Percentiles rank a stretch among this genome's conserved stretches.
phyloP scores from a whole-genome alignment of 2,797 vertebrate species.

The Manis javanica region DNA sequence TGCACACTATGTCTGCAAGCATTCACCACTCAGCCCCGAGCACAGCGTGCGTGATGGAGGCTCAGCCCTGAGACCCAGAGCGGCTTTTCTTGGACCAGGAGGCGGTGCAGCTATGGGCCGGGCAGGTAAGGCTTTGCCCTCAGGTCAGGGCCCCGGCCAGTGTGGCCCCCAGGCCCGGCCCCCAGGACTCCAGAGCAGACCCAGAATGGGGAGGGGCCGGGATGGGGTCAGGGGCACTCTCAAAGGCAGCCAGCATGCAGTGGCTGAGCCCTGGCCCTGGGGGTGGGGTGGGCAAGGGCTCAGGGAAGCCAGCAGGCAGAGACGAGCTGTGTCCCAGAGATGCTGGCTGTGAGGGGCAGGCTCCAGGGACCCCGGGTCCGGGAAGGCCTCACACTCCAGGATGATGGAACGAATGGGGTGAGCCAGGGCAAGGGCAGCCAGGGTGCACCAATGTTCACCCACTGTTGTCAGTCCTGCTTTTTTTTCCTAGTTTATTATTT shows the following conservation, averaged over 20 bases:
- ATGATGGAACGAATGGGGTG: accelerated
- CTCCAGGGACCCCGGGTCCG: neutral
- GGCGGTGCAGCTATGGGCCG: accelerated
- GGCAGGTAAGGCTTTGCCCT: neutral
- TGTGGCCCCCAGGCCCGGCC: neutral
- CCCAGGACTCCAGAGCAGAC: neutral
- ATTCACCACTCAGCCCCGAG: accelerated
- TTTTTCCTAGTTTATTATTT: neutral
- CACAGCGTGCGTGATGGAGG: accelerated
- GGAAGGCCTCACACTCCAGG: neutral
- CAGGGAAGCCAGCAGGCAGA: neutral
- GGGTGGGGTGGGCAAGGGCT: neutral
- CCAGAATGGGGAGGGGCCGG: neutral
- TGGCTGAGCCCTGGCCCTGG: neutral
- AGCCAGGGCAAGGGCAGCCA: accelerated
- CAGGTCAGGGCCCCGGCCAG: accelerated
- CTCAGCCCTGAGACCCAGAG: neutral
- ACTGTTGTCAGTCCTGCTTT: neutral
- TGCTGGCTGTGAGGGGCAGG: neutral
- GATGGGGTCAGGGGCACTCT: neutral
- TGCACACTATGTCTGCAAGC: slow-evolving; percentile 82
- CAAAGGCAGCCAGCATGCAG: accelerated
- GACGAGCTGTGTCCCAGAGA: accelerated
- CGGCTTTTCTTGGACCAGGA: neutral
- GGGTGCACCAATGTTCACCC: neutral